Evolutionary conservation across 1,140 invertebrate genomes (phyloP), one percentile per base, ranked within the genome.

Genomic region (Drosophila ogumai): DNA sequence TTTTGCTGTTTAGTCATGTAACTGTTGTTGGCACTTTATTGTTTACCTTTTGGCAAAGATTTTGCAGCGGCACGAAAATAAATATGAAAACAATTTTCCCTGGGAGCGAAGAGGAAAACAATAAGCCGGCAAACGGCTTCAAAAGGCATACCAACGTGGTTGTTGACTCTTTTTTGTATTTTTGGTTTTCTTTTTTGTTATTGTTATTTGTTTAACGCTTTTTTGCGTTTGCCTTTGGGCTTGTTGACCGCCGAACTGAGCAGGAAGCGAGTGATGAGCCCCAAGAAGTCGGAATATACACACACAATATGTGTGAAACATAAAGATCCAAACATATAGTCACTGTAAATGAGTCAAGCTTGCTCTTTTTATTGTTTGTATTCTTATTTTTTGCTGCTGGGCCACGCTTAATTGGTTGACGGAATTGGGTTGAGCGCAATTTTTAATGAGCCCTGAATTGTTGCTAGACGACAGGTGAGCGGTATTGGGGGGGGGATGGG

Each of bases 91-190:
- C 56, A 61, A 58, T 54, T 67, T 76, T 57, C 58, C 44, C 68
- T 55, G 50, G 68, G 43, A 84, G 73, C 63, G 52, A 79, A 75
- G 61, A 77, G 49, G 54, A 77, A 67, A 63, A 56, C 43, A 69
- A 67, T 57, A 63, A 79, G 58, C 59, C 66, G 81, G 71, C 72
- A 52, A 81, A 63, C 52, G 84, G 72, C 75, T 58, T 66, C 63
- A 86, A 81, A 81, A 80, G 76, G 55, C 81, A 88, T 88, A 85
- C 85, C 85, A 81, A 63, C 50, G 71, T 90, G 85, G 84, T 88
- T 88, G 81, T 90, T 88, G 85, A 90, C 85, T 90, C 60, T 81
- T 75, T 86, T 74, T 81, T 57, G 32, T 40, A 6, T 41, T 67
- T 54, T 9, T 64, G 61, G 28, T 9, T 60, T 61, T 56, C 19